Base-by-base conservation (phyloP, 2,113 vertebrate genomes). In the Ciconia boyciana region DNA sequence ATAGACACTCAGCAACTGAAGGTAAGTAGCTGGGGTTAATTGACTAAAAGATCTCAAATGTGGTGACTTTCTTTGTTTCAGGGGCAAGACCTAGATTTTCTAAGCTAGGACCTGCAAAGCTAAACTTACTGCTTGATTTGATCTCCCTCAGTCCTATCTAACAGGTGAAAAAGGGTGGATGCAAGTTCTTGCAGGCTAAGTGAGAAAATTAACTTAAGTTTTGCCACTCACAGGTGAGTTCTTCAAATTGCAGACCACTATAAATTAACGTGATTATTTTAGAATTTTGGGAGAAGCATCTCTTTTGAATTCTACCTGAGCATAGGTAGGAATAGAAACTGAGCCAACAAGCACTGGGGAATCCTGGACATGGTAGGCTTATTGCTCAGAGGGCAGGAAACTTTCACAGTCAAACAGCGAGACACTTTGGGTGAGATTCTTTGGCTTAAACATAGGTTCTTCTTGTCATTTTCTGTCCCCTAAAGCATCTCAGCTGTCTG, bases 371-470 rank as follows among this genome's bases (percentile, higher is more conserved):
- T 2, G 11, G 22, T 7, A 65, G 19, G 11, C 7, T 79, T 5
- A 13, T 31, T 48, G 16, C 29, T 90, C 79, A 65, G 65, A 75
- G 52, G 26, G 26, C 8, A 55, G 24, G 24, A 65, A 83, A 41
- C 9, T 61, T 71, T 26, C n/a, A 43, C 10, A 48, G 20, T 55
- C 12, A 46, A 62, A 65, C 2, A 46, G 2, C 0, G 0, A 76
- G 22, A 77, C 10, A 34, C 1, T 24, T 28, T 69, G 11, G 1
- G 5, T 78, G 16, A 12, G 18, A 83, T 77, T 64, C 52, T 90
- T 78, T 49, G 21, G 11, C 34, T 82, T 82, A 58, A 84, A 54
- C 28, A 49, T 8, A 28, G 8, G 10, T 62, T 84, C 34, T 60
- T 51, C 19, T 76, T 61, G 44, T 48, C 1, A 22, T 87, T 81